Evolutionary conservation across 2,797 vertebrate species (phyloP).

Genomic region (Epinephelus malabaricus): DNA sequence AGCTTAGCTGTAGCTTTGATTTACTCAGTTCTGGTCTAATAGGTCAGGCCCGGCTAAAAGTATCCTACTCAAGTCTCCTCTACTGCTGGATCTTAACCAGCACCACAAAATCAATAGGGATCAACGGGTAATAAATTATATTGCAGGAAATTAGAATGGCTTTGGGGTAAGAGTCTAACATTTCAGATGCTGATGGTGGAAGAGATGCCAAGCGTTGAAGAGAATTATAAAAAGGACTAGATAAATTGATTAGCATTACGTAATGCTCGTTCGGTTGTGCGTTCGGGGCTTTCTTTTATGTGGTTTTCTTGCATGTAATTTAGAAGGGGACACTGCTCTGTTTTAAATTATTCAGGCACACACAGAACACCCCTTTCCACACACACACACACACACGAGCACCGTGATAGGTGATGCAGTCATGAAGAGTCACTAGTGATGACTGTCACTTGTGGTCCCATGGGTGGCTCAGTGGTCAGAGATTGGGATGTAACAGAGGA

Average conservation of each 20-base stretch:
- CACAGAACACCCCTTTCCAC: not conserved
- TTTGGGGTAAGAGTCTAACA: conserved; percentile 36
- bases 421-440: conserved; percentile 48
- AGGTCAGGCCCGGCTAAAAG: conserved; percentile 1
- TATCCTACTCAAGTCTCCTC: not conserved
- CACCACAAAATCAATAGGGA: conserved; percentile 34
- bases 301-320: conserved; percentile 55
- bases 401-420: conserved; percentile 52
- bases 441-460: conserved; percentile 66
- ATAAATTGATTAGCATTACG: conserved; percentile 45
- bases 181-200: conserved; percentile 49
- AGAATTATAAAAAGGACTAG: conserved; percentile 38
- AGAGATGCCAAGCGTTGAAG: conserved; percentile 6
- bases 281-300: conserved; percentile 28
- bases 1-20: conserved; percentile 36
- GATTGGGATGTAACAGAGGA: conserved; percentile 67
- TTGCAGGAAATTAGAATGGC: conserved; percentile 44
- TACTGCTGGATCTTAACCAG: conserved; percentile 1
- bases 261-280: conserved; percentile 13
- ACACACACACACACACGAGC: not conserved
- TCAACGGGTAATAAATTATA: conserved; percentile 26
- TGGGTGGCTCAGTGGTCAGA: conserved; percentile 66
- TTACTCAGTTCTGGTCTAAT: conserved; percentile 33
- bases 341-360: conserved; percentile 64
- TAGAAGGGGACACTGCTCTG: conserved; percentile 54